Percentiles rank a stretch among this genome's conserved stretches.
Evolutionary conservation across 2,797 vertebrate genomes (phyloP).

Genomic region (Poecilia picta): DNA sequence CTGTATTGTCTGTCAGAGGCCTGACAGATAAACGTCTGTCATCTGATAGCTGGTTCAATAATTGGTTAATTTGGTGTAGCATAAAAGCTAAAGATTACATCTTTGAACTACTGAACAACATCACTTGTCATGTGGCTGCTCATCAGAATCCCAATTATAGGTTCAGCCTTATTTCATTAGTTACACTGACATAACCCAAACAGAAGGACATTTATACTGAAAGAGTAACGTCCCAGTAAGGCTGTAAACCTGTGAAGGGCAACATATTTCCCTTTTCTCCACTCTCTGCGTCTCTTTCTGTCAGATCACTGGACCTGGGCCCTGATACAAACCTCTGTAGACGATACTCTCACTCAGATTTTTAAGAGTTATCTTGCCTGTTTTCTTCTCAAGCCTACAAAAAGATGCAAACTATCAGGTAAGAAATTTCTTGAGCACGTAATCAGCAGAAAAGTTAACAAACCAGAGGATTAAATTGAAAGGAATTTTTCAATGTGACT

Average conservation of each 20-base stretch:
- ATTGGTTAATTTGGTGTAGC: neutral
- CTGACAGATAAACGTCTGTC: neutral
- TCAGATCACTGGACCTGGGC: constrained; percentile 12
- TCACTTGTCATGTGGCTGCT: constrained; percentile 40
- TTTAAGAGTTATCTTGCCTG: neutral
- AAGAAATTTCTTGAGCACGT: constrained; percentile 17
- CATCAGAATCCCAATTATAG: neutral
- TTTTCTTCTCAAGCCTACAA: constrained; percentile 3
- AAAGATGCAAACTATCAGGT: constrained; percentile 75
- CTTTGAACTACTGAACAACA: neutral
- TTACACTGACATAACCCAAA: constrained; percentile 37
- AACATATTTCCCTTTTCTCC: neutral
- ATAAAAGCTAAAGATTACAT: constrained; percentile 1
- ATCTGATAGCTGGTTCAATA: neutral
- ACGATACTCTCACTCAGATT: neutral
- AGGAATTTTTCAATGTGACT: neutral
- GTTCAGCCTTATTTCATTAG: constrained; percentile 54
- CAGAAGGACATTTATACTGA: constrained; percentile 37
- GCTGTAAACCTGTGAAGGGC: neutral
- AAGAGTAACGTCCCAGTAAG: neutral
- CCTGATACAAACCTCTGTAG: neutral
- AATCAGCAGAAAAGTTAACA: neutral
- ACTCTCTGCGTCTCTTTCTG: neutral
- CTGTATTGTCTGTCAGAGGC: no score
- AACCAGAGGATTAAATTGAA: neutral